Base-by-base conservation (phyloP, 92 coral and sea anemone genomes). In the Ricordea florida region DNA sequence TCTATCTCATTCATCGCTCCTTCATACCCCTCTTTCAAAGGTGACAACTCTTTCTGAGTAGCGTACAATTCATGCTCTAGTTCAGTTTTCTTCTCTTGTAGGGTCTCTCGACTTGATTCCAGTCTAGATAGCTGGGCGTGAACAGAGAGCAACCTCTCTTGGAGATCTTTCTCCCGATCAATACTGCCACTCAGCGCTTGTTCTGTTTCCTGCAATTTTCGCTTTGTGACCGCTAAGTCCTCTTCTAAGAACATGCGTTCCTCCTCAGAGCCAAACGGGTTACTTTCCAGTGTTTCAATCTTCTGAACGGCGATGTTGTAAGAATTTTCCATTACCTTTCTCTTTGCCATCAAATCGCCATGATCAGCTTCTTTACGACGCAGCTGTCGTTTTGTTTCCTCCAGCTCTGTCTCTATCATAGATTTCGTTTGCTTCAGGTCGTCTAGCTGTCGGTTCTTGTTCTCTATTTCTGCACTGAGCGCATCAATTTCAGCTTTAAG, bases 71-170 rank as follows among this genome's bases (percentile, higher is more conserved):
- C 97, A 20, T 89, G 85, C 77, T 91, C 90, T 22, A 91, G 75
- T 25, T 91, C 97, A 6, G 62, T 67, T 68, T 87, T 91, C 76
- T 91, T 91, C 53, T 91, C 97, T 31, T 87, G 84, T 1, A 91
- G 81, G 27, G 85, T 87, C 22, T 79, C 93, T 25, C 85, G 83
- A 72, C 85, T 77, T 16, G 97, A 91, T 30, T 91, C 97, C 14
- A 91, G 78, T 29, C 84, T 85, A 23, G 93, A 85, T 69, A 91
- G 36, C 42, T 78, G 92, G 24, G 85, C 79, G 69, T 87, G 75
- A 0, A 91, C 72, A 48, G 63, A 79, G 11, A 91, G 46, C 31
- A 91, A 23, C 33, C 79, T 78, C 41, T 91, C 90, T 52, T 91
- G 90, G 49, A 91, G 72, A 20, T 83, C 97, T 49, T 84, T 89